Percentiles rank a stretch among this genome's conserved stretches.
phyloP scores from a whole-genome alignment of 2,797 vertebrate genomes.

The Falco novaeseelandiae region DNA sequence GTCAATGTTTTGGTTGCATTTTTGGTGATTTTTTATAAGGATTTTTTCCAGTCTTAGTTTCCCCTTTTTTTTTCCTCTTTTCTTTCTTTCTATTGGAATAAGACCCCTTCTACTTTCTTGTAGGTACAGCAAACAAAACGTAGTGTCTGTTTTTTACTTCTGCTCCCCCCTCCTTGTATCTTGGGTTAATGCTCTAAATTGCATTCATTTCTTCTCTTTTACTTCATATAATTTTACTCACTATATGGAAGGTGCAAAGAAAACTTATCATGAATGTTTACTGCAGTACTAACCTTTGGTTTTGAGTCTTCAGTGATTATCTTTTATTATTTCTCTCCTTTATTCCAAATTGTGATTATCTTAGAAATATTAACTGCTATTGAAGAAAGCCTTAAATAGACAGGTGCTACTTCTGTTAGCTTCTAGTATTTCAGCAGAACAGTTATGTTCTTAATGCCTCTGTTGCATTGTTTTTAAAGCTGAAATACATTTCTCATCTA shows the following conservation, averaged over 20 bases:
- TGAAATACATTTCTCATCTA: background rate
- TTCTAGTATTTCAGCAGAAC: background rate
- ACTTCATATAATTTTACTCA: background rate
- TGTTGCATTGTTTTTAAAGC: background rate
- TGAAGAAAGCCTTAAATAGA: background rate
- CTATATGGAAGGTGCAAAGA: background rate
- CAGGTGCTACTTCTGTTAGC: background rate
- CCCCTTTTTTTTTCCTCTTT: too few species aligned
- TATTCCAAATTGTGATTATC: background rate
- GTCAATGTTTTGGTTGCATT: background rate
- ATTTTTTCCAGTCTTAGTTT: background rate
- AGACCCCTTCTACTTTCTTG: background rate
- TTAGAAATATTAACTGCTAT: background rate
- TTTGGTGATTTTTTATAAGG: background rate
- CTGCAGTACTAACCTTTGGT: background rate
- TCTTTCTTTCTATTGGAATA: background rate
- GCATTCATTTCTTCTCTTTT: background rate
- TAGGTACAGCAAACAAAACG: background rate
- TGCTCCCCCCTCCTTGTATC: background rate
- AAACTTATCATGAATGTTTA: background rate
- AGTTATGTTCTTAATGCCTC: background rate
- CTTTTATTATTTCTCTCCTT: background rate
- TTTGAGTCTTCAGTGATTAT: background rate
- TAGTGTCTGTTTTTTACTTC: background rate
- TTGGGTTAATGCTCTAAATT: background rate